Evolutionary conservation across 2,113 vertebrate species (phyloP), one percentile per base, ranked within the genome.

Genomic region (Hemiscyllium ocellatum): DNA sequence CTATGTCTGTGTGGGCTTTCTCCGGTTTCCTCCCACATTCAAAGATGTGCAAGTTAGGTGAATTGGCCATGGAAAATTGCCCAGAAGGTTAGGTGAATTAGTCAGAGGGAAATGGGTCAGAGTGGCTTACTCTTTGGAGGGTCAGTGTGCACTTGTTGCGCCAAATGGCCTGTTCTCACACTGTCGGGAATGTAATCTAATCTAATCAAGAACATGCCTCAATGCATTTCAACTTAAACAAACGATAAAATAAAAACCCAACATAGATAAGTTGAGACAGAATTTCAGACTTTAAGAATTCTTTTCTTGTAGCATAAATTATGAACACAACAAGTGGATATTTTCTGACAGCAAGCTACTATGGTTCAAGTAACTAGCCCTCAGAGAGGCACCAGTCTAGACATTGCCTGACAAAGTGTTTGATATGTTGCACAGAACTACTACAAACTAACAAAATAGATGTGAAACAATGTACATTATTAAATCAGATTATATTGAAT

Each of bases 371-470:
- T 47, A 95, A 72, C 68, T 95, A 52, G 94, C 42, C 94, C 94
- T 95, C 69, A 69, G 93, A 95, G 69, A 95, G 94, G 69, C 47
- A 52, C 29, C 47, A 95, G 94, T 95, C 94, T 95, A 72, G 94
- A 72, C 94, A 69, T 52, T 95, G 87, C 61, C 68, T 76, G 29
- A 26, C 47, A 52, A 93, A 72, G 68, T 70, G 94, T 76, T 72
- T 72, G 42, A 95, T 26, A 72, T 15, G 33, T 50, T 47, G 22
- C 94, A 33, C 68, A 95, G 37, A 95, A 90, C 87, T 90, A 90
- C 52, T 61, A 33, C 66, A 95, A 42, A 50, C 47, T 68, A 93
- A 93, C 56, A 69, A 56, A 61, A n/a, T 26, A 65, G 26, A 61
- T 26, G 24, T 33, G 29, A 65, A 69, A 95, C 93, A 72, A 50